Conservation (phyloP, 2,113 vertebrate species). For the Upupa epops region DNA sequence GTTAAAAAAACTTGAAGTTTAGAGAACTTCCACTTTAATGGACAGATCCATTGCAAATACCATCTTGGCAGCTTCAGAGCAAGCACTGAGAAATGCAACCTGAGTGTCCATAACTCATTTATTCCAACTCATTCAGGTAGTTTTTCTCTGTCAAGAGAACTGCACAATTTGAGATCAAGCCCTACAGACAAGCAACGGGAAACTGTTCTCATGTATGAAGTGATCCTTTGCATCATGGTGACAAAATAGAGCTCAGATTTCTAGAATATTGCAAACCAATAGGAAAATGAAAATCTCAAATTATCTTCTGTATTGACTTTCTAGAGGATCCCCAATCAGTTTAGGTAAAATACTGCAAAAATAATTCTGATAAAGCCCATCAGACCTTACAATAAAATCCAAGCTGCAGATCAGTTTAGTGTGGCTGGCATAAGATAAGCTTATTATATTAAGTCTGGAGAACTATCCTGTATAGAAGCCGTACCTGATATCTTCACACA, state of each 20-base stretch:
- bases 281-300: neutral
- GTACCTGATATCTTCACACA: neutral
- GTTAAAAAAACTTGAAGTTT: neutral
- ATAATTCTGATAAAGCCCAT: neutral
- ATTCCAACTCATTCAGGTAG: neutral
- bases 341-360: neutral
- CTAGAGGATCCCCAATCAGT: neutral
- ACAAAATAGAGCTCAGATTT: neutral
- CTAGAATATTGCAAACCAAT: neutral
- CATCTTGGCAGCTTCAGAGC: neutral
- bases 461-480: neutral
- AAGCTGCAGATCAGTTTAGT: neutral
- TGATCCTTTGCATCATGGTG: neutral
- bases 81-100: neutral
- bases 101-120: neutral
- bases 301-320: neutral
- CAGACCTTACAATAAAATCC: neutral
- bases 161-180: neutral
- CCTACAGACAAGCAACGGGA: neutral
- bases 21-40: constrained; percentile 13
- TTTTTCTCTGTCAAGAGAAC: neutral
- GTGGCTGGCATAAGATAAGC: neutral
- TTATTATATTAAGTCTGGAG: neutral
- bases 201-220: neutral
- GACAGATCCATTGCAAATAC: constrained; percentile 20